Conservation (phyloP, 2,888 invertebrate genomes). For the Congeria kusceri region DNA sequence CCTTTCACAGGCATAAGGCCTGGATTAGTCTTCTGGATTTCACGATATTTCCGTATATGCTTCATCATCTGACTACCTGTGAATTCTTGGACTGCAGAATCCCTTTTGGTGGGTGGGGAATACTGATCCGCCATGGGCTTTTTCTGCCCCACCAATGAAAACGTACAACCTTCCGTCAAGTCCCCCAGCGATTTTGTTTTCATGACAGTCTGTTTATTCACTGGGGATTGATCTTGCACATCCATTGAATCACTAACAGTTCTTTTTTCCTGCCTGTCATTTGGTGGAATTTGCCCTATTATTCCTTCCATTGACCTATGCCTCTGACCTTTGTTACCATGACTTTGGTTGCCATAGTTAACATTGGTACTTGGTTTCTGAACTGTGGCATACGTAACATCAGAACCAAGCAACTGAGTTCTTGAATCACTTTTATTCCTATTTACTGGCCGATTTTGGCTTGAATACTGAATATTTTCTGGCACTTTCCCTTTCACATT, state of each 20-base stretch:
- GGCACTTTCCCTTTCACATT: background rate
- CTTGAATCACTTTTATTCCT: background rate
- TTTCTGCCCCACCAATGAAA: conserved; percentile 76
- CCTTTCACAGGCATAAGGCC: conserved; percentile 54
- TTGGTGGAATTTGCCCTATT: background rate
- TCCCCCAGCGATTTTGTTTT: conserved; percentile 75
- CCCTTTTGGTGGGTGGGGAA: background rate
- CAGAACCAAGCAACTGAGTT: background rate
- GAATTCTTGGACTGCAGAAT: conserved; percentile 34
- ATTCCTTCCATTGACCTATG: conserved; percentile 2
- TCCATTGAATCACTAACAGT: conserved; percentile 38
- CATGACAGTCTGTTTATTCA: conserved; percentile 65
- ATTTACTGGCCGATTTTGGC: background rate
- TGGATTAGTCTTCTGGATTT: conserved; percentile 50
- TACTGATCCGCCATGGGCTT: conserved; percentile 69
- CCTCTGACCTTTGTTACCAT: background rate
- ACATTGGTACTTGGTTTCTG: background rate
- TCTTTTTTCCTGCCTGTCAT: conserved; percentile 24
- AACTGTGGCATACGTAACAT: background rate
- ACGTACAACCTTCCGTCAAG: conserved; percentile 71
- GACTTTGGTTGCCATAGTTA: background rate
- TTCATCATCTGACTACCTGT: conserved; percentile 57
- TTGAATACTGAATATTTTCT: background rate
- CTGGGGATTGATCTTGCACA: conserved; percentile 27
- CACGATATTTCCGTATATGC: conserved; percentile 54